Evolutionary conservation across 1,140 invertebrate species (phyloP), one percentile per base, ranked within the genome.

Genomic region (Aricia agestis): DNA sequence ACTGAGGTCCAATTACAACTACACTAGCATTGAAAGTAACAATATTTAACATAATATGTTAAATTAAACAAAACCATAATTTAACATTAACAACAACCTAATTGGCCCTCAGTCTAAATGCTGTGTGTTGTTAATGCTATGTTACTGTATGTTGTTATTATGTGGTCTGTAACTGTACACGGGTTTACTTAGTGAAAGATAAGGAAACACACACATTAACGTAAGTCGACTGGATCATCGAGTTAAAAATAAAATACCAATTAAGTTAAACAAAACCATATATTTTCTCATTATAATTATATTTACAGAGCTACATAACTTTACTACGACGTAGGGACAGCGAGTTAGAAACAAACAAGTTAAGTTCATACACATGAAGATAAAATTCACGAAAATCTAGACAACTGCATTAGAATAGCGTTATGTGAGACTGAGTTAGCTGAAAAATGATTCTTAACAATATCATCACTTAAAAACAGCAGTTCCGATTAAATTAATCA

Each of bases 211-310:
- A n/a, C n/a, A n/a, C n/a, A n/a, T n/a, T n/a, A n/a, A n/a, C n/a
- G n/a, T n/a, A n/a, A n/a, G n/a, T n/a, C n/a, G n/a, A n/a, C n/a
- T n/a, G n/a, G n/a, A n/a, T n/a, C n/a, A n/a, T n/a, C n/a, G n/a
- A n/a, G n/a, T n/a, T n/a, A n/a, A n/a, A 52, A 63, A 63, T 63
- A 19, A 63, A 63, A 63, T 19, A 18, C 59, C 5, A 4, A 63
- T 63, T 19, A 63, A 63, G 59, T 63, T 63, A 63, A 63, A 63
- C 59, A 63, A 59, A 63, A 63, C 59, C 59, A 19, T 63, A 63
- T 63, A 63, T 63, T 63, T 63, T 63, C 59, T 63, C 59, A 63
- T 19, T 63, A 61, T 61, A 63, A 63, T 63, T 63, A 63, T 63
- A 63, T 63, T 63, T 63, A 63, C 59, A 63, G 18, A 63, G 59